Conservation (phyloP, 2,113 vertebrate genomes). For the Scophthalmus maximus region DNA sequence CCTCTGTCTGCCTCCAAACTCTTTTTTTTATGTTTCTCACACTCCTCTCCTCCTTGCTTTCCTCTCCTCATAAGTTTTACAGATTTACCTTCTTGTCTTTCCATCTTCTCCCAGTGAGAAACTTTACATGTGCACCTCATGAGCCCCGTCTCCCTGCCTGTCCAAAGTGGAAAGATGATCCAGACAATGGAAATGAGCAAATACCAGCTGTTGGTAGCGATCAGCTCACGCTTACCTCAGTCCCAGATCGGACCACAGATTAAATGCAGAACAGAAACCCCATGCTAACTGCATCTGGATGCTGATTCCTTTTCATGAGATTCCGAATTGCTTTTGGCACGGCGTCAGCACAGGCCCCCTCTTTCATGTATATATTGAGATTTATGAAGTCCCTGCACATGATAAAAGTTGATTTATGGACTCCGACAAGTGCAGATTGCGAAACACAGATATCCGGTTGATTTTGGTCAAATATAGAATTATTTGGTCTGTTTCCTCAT, state of each 20-base stretch:
- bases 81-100: conserved; percentile 13
- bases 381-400: conserved; percentile 55
- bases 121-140: conserved; percentile 20
- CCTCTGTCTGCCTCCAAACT: conserved; percentile 10
- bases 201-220: conserved; percentile 80
- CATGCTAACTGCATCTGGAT: conserved; percentile 68
- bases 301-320: conserved; percentile 51
- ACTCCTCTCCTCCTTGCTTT: background rate
- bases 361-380: conserved; percentile 63
- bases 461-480: conserved; percentile 6
- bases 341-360: conserved; percentile 40
- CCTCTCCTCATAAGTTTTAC: background rate
- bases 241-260: conserved; percentile 57
- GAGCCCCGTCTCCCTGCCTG: conserved; percentile 1
- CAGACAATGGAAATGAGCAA: conserved; percentile 71
- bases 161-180: conserved; percentile 65
- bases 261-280: conserved; percentile 71
- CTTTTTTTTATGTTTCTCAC: conserved; percentile 31
- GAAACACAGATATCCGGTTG: conserved; percentile 27
- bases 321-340: conserved; percentile 53
- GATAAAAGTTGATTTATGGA: conserved; percentile 60
- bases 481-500: background rate
- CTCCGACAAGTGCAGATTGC: conserved; percentile 39
- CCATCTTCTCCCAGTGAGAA: conserved; percentile 16
- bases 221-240: conserved; percentile 84